These are phyloP conservation scores for Hiodon tergisus DNA, from an alignment of 2,113 vertebrate species.

Conservation along the genomic window DNA sequence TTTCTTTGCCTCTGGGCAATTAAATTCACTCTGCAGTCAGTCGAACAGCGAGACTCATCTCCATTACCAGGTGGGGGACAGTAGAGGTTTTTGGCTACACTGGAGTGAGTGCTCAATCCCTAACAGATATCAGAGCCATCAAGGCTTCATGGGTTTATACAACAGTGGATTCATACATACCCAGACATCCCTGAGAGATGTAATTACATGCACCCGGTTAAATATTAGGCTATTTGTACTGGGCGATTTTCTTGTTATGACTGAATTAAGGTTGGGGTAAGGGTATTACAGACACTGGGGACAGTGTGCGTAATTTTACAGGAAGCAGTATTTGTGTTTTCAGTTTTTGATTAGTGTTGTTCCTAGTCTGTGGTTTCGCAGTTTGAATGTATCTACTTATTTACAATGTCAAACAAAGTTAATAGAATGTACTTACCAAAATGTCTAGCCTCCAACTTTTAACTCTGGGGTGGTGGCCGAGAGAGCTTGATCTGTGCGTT, in stretches of 20 bases:
- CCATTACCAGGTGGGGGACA: conserved; percentile 7
- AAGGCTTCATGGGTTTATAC: conserved; percentile 10
- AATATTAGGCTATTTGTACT: not conserved
- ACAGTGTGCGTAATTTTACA: not conserved
- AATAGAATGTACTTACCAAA: not conserved
- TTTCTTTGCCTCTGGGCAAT: no score
- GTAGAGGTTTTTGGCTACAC: not conserved
- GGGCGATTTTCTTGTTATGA: not conserved
- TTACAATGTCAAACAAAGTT: conserved; percentile 12
- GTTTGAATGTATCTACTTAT: not conserved
- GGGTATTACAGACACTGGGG: not conserved
- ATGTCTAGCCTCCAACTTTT: not conserved
- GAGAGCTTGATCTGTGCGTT: not conserved
- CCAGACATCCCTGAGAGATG: conserved; percentile 9
- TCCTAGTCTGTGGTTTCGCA: not conserved
- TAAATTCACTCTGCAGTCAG: not conserved
- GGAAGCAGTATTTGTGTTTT: conserved; percentile 5
- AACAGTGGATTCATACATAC: conserved; percentile 12
- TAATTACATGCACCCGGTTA: conserved; percentile 9
- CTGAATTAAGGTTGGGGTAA: conserved; percentile 1
- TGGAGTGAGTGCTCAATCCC: not conserved
- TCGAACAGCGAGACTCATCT: not conserved
- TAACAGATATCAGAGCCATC: not conserved
- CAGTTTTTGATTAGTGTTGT: not conserved
- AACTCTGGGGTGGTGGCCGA: not conserved